Conservation (phyloP, 2,888 invertebrate genomes). For the Metellina segmentata region DNA sequence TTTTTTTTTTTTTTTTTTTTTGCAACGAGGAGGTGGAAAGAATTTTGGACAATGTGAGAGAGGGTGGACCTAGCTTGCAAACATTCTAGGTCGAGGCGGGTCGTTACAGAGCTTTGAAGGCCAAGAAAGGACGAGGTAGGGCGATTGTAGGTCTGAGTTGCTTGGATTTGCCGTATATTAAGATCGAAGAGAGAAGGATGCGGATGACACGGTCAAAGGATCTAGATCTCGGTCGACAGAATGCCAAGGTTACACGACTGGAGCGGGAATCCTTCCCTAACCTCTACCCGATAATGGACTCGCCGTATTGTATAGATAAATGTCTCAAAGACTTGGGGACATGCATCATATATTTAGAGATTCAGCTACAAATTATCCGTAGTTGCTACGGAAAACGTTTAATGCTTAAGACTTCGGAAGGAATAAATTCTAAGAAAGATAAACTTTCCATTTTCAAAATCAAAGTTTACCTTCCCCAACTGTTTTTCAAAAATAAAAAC, state of each 20-base stretch:
- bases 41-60: neutral
- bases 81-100: slow-evolving; percentile 20
- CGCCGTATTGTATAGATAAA: neutral
- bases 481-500: too few species aligned
- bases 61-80: neutral
- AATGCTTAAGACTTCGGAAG: too few species aligned
- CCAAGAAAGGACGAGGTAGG: slow-evolving; percentile 44
- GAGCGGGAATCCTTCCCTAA: neutral
- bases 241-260: slow-evolving; percentile 26
- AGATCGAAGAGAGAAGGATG: slow-evolving; percentile 25
- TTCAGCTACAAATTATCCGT: too few species aligned
- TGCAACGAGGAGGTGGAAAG: neutral
- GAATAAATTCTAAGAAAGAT: too few species aligned
- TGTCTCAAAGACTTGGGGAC: neutral
- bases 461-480: too few species aligned
- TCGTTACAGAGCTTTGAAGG: slow-evolving; percentile 28
- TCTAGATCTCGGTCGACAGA: slow-evolving; percentile 43
- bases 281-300: neutral
- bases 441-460: too few species aligned
- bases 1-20: too few species aligned
- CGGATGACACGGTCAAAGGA: slow-evolving; percentile 59
- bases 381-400: too few species aligned
- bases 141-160: neutral
- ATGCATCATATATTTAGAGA: too few species aligned
- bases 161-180: too few species aligned